These are phyloP conservation scores for Zygothrica quintamaculata DNA, from an alignment of 2,888 invertebrate species.

Conservation along the genomic window DNA sequence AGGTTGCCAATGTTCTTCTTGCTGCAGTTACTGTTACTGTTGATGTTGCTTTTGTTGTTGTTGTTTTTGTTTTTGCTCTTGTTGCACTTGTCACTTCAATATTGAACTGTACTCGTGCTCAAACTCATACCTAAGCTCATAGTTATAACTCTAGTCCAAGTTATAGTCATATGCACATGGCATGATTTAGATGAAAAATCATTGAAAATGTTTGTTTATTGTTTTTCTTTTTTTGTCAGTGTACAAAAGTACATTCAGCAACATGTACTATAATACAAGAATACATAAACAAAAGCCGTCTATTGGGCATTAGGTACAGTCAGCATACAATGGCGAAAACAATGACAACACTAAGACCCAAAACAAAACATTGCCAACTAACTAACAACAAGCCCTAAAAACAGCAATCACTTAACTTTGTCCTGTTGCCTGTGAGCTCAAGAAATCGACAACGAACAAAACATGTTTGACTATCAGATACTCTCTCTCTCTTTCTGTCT, in stretches of 20 bases:
- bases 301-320: constrained; percentile 12
- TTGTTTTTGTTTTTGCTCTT: background rate
- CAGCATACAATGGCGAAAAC: constrained; percentile 2
- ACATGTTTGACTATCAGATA: too few species aligned
- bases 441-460: constrained; percentile 7
- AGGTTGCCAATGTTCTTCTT: constrained; percentile 8
- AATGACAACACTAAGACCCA: constrained; percentile 12
- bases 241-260: too few species aligned
- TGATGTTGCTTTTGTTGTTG: background rate
- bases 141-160: too few species aligned
- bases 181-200: constrained; percentile 13
- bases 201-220: constrained; percentile 19
- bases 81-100: constrained; percentile 43
- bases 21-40: background rate
- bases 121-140: constrained; percentile 26
- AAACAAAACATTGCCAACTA: constrained; percentile 50
- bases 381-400: constrained; percentile 50
- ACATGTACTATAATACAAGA: background rate
- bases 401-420: constrained; percentile 68
- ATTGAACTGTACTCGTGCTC: constrained; percentile 17
- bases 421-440: constrained; percentile 12
- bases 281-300: constrained; percentile 11
- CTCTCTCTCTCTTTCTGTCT: too few species aligned
- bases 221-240: too few species aligned
- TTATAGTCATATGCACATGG: too few species aligned